These are phyloP conservation scores for Dryobota labecula DNA, from an alignment of 2,888 invertebrate species.

Conservation along the genomic window DNA sequence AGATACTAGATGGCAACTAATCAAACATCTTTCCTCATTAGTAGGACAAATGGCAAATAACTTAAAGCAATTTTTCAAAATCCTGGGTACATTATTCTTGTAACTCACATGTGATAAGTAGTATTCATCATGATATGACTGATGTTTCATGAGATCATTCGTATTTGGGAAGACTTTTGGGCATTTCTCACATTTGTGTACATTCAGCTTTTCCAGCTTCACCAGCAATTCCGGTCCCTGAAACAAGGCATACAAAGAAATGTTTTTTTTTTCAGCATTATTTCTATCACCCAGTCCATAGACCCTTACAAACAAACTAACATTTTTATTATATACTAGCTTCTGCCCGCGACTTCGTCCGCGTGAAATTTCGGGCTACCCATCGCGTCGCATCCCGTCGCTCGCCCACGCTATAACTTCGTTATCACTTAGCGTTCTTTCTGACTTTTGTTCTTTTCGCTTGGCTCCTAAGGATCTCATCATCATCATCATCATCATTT, in stretches of 20 bases:
- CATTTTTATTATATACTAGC: no score
- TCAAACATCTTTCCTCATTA: neutral
- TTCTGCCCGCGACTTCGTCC: no score
- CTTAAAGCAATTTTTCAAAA: neutral
- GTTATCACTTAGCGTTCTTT: no score
- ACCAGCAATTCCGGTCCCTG: constrained; percentile 38
- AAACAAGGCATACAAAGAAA: constrained; percentile 22
- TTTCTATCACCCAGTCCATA: neutral
- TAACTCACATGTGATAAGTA: constrained; percentile 35
- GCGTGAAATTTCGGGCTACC: no score
- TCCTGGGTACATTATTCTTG: neutral
- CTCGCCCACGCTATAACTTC: no score
- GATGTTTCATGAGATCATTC: constrained; percentile 19
- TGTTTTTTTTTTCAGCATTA: neutral
- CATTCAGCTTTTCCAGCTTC: constrained; percentile 29
- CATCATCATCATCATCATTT: no score
- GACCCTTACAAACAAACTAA: no score
- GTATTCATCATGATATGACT: constrained; percentile 28
- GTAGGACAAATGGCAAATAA: neutral
- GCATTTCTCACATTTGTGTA: constrained; percentile 45
- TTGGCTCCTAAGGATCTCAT: no score
- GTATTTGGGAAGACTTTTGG: constrained; percentile 24
- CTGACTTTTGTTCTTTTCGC: no score
- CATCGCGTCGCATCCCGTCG: no score
- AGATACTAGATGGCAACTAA: neutral